Evolutionary conservation across 2,113 vertebrate species (phyloP), one percentile per base, ranked within the genome.

Genomic region (western clawed frog (Xenopus tropicalis)): DNA sequence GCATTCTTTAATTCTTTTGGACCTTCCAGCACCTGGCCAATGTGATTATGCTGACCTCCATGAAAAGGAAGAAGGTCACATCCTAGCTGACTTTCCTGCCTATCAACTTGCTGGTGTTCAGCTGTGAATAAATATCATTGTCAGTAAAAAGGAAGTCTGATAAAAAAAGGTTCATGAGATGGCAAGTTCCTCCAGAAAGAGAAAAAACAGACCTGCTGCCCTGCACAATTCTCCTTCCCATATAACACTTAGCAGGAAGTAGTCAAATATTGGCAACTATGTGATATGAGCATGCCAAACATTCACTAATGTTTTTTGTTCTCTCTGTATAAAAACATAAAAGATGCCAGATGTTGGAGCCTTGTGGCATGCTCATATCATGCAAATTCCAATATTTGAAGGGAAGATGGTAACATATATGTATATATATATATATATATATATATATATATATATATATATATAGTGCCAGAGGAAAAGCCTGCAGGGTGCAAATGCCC

Each of bases 71-170:
- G 11, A 17, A 54, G 52, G 52, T 20, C 52, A 54, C 52, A 54
- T 54, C 52, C 52, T 54, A 19, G 19, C 52, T 10, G 17, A 54
- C 8, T n/a, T 54, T 19, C 19, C 19, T 54, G 52, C 4, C 19
- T 43, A 37, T 24, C 46, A 62, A 11, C 61, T 54, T 69, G 66
- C 61, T 52, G 21, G 23, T n/a, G 12, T 59, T 66, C 29, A 69
- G 14, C 59, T 75, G 58, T 62, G 7, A 56, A 62, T 29, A 37
- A 12, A 16, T 61, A 61, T 74, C 42, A 61, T 23, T 69, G 72
- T 62, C 59, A 48, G 19, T 37, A 51, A 48, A 62, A 61, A 61
- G 72, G 72, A 75, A 75, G 61, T 75, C 21, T 23, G 46, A 75
- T 75, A 69, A 75, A 14, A 54, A 46, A 37, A 37, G n/a, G 24